These are phyloP conservation scores for Bovichtus diacanthus DNA, from an alignment of 2,797 vertebrate genomes.

Conservation along the genomic window DNA sequence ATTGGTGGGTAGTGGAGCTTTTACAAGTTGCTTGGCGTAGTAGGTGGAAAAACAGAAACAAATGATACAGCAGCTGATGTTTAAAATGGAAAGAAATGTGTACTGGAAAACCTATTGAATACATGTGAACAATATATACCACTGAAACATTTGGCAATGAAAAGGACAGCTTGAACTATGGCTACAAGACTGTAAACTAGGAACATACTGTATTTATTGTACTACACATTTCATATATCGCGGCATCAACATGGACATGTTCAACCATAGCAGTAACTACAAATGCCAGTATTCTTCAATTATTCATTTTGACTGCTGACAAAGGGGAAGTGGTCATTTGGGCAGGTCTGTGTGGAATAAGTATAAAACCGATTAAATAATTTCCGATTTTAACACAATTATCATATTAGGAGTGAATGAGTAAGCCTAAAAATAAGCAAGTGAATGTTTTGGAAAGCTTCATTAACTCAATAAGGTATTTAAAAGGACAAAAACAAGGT, in stretches of 20 bases:
- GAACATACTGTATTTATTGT: not conserved
- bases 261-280: not conserved
- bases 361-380: not conserved
- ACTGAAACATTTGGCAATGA: not conserved
- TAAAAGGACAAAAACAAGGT: slow-evolving; percentile 24
- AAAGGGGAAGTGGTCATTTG: not conserved
- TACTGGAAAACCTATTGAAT: not conserved
- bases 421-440: slow-evolving; percentile 4
- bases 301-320: not conserved
- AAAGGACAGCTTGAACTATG: not conserved
- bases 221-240: not conserved
- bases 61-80: not conserved
- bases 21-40: slow-evolving; percentile 7
- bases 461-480: slow-evolving; percentile 4
- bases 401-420: not conserved
- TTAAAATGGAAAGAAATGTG: not conserved
- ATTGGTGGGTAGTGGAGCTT: slow-evolving; percentile 12
- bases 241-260: not conserved
- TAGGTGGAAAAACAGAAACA: slow-evolving; percentile 23
- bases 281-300: not conserved
- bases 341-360: slow-evolving; percentile 1
- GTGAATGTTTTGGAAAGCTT: not conserved
- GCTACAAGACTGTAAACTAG: not conserved
- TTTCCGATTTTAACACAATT: not conserved
- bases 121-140: not conserved